Evolutionary conservation across 2,797 vertebrate species (phyloP).

Genomic region (Brachymystax lenok): DNA sequence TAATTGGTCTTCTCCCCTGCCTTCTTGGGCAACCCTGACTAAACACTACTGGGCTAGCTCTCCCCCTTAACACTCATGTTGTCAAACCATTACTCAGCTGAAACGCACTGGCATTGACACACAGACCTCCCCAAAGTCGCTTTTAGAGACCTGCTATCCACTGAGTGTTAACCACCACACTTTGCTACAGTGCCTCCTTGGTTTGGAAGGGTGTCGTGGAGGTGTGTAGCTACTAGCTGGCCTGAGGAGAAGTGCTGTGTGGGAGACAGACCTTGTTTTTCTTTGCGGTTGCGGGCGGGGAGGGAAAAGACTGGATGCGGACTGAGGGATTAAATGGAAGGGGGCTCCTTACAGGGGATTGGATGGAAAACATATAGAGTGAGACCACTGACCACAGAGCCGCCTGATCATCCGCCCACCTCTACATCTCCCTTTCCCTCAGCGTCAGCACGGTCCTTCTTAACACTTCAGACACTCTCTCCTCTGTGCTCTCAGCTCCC

Average conservation of each 20-base stretch:
- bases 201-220: constrained; percentile 17
- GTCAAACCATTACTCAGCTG: constrained; percentile 10
- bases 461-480: background rate
- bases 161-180: constrained; percentile 37
- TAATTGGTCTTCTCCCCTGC: constrained; percentile 14
- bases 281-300: constrained; percentile 51
- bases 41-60: background rate
- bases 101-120: background rate
- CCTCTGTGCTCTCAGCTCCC: constrained; percentile 4
- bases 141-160: constrained; percentile 26
- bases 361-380: constrained; percentile 65
- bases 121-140: constrained; percentile 30
- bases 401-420: constrained; percentile 34
- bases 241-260: background rate
- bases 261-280: constrained; percentile 56
- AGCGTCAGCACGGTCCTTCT: background rate
- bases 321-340: constrained; percentile 75
- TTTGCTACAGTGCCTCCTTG: constrained; percentile 16
- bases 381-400: constrained; percentile 69
- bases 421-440: background rate
- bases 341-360: constrained; percentile 66
- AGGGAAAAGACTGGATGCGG: constrained; percentile 72
- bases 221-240: background rate
- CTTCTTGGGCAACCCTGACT: background rate
- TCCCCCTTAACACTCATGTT: background rate